Evolutionary conservation across 1,140 invertebrate species (phyloP).

Genomic region (Laodelphax striatellus): DNA sequence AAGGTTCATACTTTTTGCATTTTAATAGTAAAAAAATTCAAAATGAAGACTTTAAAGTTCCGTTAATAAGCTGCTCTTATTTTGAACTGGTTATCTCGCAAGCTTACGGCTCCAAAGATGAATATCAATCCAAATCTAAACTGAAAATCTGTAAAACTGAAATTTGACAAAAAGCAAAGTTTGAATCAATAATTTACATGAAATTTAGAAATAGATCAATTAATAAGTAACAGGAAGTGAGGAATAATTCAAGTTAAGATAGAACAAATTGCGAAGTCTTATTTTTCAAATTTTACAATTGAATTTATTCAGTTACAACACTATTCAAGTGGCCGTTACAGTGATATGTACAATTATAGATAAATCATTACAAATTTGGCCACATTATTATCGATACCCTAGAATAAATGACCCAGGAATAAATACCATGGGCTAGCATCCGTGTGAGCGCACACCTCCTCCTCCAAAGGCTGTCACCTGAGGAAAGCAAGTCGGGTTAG

Average conservation of each 20-base stretch:
- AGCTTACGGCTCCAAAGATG: constrained; percentile 2
- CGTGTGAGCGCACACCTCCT: constrained; percentile 17
- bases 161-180: too few relatives aligned
- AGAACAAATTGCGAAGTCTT: too few relatives aligned
- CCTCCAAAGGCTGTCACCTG: constrained; percentile 24
- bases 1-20: not conserved
- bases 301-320: too few relatives aligned
- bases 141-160: not conserved
- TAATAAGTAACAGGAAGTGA: too few relatives aligned
- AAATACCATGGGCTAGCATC: constrained; percentile 27
- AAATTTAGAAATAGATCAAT: too few relatives aligned
- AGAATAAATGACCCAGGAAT: constrained; percentile 24
- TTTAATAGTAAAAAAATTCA: not conserved
- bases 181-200: too few relatives aligned
- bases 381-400: too few relatives aligned
- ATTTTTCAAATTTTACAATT: too few relatives aligned
- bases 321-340: too few relatives aligned
- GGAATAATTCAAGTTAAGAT: too few relatives aligned
- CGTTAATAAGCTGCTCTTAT: not conserved
- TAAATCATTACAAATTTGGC: too few relatives aligned
- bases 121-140: constrained; percentile 4
- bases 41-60: constrained; percentile 3
- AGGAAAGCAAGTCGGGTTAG: constrained; percentile 27
- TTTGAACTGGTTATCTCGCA: constrained; percentile 1
- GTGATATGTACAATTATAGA: too few relatives aligned